Conservation (phyloP, 2,113 vertebrate genomes). For the Sterrhoptilus dennistouni region DNA sequence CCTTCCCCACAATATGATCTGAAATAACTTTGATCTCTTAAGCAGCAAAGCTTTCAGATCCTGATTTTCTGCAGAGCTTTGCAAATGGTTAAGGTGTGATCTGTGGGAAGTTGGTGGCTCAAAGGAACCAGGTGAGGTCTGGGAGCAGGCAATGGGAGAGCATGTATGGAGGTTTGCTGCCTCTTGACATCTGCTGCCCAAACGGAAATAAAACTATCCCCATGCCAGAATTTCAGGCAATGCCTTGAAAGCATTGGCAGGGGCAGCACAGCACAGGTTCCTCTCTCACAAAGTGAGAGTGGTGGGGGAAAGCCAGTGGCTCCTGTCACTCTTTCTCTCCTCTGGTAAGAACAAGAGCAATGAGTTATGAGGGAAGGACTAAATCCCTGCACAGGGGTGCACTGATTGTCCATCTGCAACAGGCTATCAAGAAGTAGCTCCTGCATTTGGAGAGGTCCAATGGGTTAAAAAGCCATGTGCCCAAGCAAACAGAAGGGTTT, state of each 20-base stretch:
- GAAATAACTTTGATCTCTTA: background rate
- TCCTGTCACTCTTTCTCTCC: background rate
- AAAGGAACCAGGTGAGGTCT: fast-evolving
- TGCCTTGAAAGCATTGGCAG: background rate
- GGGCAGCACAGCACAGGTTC: background rate
- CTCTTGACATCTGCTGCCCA: fast-evolving
- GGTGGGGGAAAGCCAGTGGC: background rate
- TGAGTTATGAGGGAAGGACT: background rate
- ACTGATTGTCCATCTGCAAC: background rate
- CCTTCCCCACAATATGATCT: background rate
- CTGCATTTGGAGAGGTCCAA: background rate
- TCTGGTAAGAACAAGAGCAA: background rate
- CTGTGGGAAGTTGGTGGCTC: background rate
- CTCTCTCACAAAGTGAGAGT: fast-evolving
- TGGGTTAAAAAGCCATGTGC: background rate
- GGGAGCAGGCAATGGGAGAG: background rate
- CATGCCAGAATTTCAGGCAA: background rate
- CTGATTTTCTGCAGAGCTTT: background rate
- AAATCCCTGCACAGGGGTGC: background rate
- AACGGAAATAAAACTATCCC: background rate
- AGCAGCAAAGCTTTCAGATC: background rate
- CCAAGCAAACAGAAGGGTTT: background rate
- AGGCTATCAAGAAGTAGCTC: background rate
- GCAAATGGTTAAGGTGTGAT: background rate
- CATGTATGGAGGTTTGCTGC: background rate